Conservation (phyloP, 2,113 vertebrate species). For the Peromyscus leucopus region DNA sequence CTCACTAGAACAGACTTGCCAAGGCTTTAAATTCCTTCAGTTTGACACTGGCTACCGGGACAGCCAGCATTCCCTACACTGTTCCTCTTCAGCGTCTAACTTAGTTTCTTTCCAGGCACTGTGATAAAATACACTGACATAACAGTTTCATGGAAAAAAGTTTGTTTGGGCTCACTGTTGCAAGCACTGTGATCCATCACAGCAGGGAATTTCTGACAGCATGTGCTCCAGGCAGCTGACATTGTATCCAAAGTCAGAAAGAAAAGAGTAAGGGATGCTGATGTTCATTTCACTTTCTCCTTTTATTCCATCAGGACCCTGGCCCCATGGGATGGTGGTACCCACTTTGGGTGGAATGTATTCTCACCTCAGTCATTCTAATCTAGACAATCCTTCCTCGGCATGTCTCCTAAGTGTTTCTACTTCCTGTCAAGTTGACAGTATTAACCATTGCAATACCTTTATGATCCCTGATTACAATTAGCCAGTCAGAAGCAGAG, state of each 20-base stretch:
- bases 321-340: too few relatives aligned
- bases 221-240: background rate
- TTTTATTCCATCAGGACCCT: fast-evolving
- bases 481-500: background rate
- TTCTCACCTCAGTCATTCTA: background rate
- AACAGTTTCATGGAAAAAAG: too few relatives aligned
- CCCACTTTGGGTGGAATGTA: too few relatives aligned
- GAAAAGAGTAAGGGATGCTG: background rate
- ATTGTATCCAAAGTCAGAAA: background rate
- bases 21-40: background rate
- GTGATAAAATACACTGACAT: background rate
- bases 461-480: background rate
- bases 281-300: background rate
- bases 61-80: background rate
- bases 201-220: background rate
- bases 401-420: too few relatives aligned
- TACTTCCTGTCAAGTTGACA: background rate
- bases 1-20: background rate
- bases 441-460: too few relatives aligned
- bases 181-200: background rate
- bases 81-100: background rate
- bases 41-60: background rate
- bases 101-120: too few relatives aligned
- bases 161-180: background rate
- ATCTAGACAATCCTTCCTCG: background rate